Evolutionary conservation across 1,140 invertebrate genomes (phyloP).

Genomic region (Tachypleus tridentatus): DNA sequence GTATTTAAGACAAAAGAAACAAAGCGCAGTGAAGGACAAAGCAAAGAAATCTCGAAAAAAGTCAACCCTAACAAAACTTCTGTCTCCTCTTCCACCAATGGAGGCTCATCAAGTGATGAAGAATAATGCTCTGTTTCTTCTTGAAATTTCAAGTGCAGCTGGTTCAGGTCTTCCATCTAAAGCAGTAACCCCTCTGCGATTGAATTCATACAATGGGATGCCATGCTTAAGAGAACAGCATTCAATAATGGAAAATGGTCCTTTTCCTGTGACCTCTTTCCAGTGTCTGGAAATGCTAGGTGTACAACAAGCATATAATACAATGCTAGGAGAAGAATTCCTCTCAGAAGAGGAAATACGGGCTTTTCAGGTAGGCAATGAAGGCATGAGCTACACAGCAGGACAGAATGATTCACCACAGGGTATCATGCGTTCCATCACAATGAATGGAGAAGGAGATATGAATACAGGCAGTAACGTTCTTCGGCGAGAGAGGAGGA

Average conservation of each 20-base stretch:
- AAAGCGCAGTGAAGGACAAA: conserved; percentile 33
- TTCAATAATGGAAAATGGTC: conserved; percentile 18
- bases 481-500: conserved; percentile 24
- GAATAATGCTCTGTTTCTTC: conserved; percentile 85
- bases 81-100: conserved; percentile 29
- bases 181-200: conserved; percentile 6
- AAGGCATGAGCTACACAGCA: conserved; percentile 4
- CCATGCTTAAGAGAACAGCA: conserved; percentile 18
- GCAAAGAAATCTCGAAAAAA: conserved; percentile 32
- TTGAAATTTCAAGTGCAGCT: conserved; percentile 68
- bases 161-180: conserved; percentile 16
- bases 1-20: conserved; percentile 48
- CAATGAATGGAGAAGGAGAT: conserved; percentile 19
- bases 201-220: conserved; percentile 14
- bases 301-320: conserved; percentile 30
- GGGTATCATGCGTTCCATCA: conserved; percentile 18
- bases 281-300: conserved; percentile 62
- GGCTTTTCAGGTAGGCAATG: conserved; percentile 20
- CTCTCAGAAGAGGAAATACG: conserved; percentile 24
- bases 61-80: conserved; percentile 26
- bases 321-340: conserved; percentile 24
- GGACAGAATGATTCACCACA: neutral
- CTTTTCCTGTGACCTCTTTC: conserved; percentile 38
- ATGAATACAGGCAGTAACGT: conserved; percentile 4
- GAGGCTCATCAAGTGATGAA: conserved; percentile 70